A percentile compares a stretch with the other conserved stretches of the same genome.
Conservation (phyloP, 2,888 invertebrate species). For the Mamestra brassicae region DNA sequence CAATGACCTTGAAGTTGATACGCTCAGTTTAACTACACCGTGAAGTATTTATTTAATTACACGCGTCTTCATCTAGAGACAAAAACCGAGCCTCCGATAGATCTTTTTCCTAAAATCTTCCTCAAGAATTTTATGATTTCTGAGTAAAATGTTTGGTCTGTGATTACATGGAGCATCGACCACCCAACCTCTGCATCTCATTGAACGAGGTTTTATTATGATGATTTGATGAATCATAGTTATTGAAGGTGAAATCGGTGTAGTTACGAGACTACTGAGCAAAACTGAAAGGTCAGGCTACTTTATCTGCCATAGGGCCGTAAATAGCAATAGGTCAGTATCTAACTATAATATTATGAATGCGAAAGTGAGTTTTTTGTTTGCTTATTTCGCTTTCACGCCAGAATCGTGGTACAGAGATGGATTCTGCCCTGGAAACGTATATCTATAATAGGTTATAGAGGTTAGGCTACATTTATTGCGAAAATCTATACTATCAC, state of each 20-base stretch:
- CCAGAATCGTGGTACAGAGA: too few species aligned
- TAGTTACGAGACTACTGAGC: not conserved
- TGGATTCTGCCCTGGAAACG: too few species aligned
- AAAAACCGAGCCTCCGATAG: slow-evolving; percentile 11
- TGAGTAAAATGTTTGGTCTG: not conserved
- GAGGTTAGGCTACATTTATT: too few species aligned
- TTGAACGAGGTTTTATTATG: slow-evolving; percentile 17
- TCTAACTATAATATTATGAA: too few species aligned
- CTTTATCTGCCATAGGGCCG: not conserved
- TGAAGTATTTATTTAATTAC: slow-evolving; percentile 63
- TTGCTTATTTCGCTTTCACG: too few species aligned
- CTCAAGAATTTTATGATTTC: not conserved
- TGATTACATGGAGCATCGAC: slow-evolving; percentile 13
- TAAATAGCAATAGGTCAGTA: not conserved
- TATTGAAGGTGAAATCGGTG: slow-evolving; percentile 10
- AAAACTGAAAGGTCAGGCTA: not conserved
- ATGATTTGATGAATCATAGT: slow-evolving; percentile 28
- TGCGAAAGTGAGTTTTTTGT: too few species aligned
- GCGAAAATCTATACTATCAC: too few species aligned
- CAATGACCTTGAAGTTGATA: slow-evolving; percentile 68
- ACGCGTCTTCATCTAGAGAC: slow-evolving; percentile 16
- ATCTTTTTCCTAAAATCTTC: not conserved
- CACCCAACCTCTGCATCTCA: slow-evolving; percentile 29
- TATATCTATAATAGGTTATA: too few species aligned
- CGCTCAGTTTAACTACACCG: slow-evolving; percentile 62